These are phyloP conservation scores for Eciton burchellii DNA, from an alignment of 1,140 invertebrate genomes.

Conservation along the genomic window DNA sequence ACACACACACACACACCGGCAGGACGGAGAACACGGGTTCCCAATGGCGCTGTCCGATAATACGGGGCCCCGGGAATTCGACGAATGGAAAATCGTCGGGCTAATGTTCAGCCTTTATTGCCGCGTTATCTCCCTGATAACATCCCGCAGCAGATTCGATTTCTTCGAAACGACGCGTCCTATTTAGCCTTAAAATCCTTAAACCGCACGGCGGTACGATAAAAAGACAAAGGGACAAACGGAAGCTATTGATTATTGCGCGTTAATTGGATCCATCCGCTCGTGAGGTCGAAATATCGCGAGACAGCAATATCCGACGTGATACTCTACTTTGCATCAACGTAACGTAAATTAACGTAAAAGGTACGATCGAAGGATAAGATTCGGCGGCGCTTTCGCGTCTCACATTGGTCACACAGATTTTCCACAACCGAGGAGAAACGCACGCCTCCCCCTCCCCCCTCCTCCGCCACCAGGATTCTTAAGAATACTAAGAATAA, in stretches of 20 bases:
- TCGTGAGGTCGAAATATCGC: not conserved
- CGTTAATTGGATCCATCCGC: too few relatives aligned
- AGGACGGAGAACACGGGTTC: constrained; percentile 39
- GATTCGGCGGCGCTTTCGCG: constrained; percentile 2
- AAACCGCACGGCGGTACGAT: not conserved
- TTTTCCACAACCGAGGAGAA: constrained; percentile 21
- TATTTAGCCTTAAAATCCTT: not conserved
- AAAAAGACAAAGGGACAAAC: not conserved
- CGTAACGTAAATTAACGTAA: constrained; percentile 29
- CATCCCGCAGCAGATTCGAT: not conserved
- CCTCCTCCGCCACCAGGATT: constrained; percentile 2
- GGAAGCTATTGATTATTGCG: too few relatives aligned
- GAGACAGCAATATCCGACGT: too few relatives aligned
- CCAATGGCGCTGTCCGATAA: constrained; percentile 29
- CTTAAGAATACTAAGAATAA: constrained; percentile 44
- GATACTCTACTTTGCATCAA: too few relatives aligned
- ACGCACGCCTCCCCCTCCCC: not conserved
- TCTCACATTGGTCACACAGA: constrained; percentile 8
- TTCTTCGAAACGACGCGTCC: not conserved
- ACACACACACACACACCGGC: constrained; percentile 15
- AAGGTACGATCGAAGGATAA: constrained; percentile 1
- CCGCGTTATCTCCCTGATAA: not conserved
- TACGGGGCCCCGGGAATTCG: constrained; percentile 9
- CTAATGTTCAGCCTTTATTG: constrained; percentile 1
- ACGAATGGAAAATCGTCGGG: constrained; percentile 1